phyloP scores from a whole-genome alignment of 1,140 invertebrate species.

The Panonychus citri region DNA sequence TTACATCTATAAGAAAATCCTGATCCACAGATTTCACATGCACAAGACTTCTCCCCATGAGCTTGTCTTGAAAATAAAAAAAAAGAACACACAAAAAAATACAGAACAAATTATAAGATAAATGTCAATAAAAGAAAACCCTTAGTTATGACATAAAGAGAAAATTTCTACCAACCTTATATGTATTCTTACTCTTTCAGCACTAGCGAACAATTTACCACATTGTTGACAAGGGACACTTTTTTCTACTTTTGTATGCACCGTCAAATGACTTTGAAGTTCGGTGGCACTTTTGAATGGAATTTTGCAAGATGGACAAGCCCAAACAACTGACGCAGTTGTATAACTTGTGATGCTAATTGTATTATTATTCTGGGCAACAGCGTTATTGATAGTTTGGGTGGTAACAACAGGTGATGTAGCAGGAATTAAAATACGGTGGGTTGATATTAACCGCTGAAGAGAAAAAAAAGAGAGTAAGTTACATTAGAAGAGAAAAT shows the following conservation, averaged over 20 bases:
- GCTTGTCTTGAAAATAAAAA: conserved; percentile 1
- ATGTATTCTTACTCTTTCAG: conserved; percentile 16
- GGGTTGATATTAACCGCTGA: too few relatives aligned
- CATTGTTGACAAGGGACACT: conserved; percentile 17
- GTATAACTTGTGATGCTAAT: too few relatives aligned
- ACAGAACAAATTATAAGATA: too few relatives aligned
- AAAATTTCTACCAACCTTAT: conserved; percentile 6
- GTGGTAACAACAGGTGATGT: too few relatives aligned
- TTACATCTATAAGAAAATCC: conserved; percentile 18
- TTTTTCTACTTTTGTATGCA: conserved; percentile 16
- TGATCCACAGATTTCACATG: conserved; percentile 18
- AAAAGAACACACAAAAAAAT: too few relatives aligned
- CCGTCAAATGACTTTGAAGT: conserved; percentile 16
- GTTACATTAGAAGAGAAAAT: neutral
- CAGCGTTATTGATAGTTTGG: too few relatives aligned
- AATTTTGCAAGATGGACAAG: conserved; percentile 18
- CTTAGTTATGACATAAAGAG: too few relatives aligned
- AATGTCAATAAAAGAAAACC: too few relatives aligned
- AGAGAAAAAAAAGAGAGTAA: conserved; percentile 18
- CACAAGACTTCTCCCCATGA: conserved; percentile 17
- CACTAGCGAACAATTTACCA: conserved; percentile 17
- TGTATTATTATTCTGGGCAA: too few relatives aligned
- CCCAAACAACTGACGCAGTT: conserved; percentile 11
- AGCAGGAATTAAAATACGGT: too few relatives aligned
- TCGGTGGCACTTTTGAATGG: conserved; percentile 17